Evolutionary conservation across 2,797 vertebrate genomes (phyloP).

Genomic region (Austrolebias charrua): DNA sequence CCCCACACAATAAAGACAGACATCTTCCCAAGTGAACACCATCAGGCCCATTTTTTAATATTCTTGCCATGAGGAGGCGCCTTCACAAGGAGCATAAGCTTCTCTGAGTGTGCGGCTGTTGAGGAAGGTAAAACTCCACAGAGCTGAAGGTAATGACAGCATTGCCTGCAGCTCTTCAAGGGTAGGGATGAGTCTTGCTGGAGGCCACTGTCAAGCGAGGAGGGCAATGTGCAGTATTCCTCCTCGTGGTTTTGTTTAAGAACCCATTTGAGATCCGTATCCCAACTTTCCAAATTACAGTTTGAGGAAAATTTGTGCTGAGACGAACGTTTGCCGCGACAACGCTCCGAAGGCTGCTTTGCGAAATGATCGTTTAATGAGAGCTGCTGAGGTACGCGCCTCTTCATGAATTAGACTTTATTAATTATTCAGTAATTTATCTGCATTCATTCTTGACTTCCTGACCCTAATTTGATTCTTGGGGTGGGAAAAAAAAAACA

Average conservation of each 20-base stretch:
- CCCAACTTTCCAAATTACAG: slow-evolving; percentile 33
- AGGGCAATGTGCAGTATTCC: slow-evolving; percentile 59
- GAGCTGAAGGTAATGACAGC: slow-evolving; percentile 67
- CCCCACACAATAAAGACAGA: slow-evolving; percentile 65
- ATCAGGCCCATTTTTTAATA: slow-evolving; percentile 66
- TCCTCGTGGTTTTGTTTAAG: slow-evolving; percentile 66
- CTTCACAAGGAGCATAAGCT: slow-evolving; percentile 59
- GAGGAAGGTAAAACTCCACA: slow-evolving; percentile 52
- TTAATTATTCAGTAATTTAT: slow-evolving; percentile 66
- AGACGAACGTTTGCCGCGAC: no score
- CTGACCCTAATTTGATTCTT: slow-evolving; percentile 30
- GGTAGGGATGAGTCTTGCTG: slow-evolving; percentile 68
- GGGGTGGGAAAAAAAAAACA: slow-evolving; percentile 15
- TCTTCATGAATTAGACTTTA: slow-evolving; percentile 55
- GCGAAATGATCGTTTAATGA: slow-evolving; percentile 58
- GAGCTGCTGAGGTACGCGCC: slow-evolving; percentile 45
- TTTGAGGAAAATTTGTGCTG: slow-evolving; percentile 18
- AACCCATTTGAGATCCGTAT: slow-evolving; percentile 58
- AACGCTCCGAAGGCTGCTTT: slow-evolving; percentile 45
- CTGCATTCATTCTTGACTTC: slow-evolving; percentile 47
- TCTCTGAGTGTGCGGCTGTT: slow-evolving; percentile 53
- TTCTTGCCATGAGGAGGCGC: slow-evolving; percentile 54
- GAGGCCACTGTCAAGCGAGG: slow-evolving; percentile 68
- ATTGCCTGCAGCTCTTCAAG: slow-evolving; percentile 64
- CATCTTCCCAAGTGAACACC: slow-evolving; percentile 54